Base-by-base conservation (phyloP, 1,140 invertebrate genomes). In the Arctopsyche grandis region DNA sequence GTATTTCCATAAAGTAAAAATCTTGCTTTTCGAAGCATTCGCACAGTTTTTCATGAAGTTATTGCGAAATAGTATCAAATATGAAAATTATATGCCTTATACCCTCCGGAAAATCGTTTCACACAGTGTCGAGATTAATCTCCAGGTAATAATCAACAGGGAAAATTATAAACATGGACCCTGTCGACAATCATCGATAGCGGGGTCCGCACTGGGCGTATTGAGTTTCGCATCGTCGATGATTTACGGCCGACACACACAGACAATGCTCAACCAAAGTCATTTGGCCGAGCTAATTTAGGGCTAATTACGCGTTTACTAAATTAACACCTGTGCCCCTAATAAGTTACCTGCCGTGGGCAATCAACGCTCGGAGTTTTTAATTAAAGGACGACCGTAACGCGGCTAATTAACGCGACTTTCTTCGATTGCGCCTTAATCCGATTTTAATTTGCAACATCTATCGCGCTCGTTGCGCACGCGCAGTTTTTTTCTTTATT, bases 261-360 rank as follows among this genome's bases (percentile, higher is more conserved):
- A 66, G 29, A 38, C 29, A 38, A 38, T 38, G 29, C 29, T 7
- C 63, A 66, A 21, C 22, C 22, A 22, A 22, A 44, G 63, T 66
- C 24, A 44, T 48, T 81, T 44, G 48, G 48, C 70, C 24, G 52
- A 58, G 69, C 80, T 81, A 79, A 81, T 81, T 81, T 79, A 79
- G 77, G 74, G 78, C 66, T 81, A 81, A 81, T 81, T 81, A 79
- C 60, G 79, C 79, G 79, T 81, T 81, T 81, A 81, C 74, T 81
- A 79, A 81, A 81, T 81, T 81, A 81, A 79, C 80, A 81, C 80
- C 80, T 81, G 80, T 79, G 77, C 29, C 29, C 29, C 29, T 38
- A 38, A 38, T 38, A 38, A 38, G 29, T 38, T 38, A 38, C 29
- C 77, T 58, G 75, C 29, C 69, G 71, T 70, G 60, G 60, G 79